Base-by-base conservation (phyloP, 2,888 invertebrate genomes). In the Pristionchus fissidentatus region DNA sequence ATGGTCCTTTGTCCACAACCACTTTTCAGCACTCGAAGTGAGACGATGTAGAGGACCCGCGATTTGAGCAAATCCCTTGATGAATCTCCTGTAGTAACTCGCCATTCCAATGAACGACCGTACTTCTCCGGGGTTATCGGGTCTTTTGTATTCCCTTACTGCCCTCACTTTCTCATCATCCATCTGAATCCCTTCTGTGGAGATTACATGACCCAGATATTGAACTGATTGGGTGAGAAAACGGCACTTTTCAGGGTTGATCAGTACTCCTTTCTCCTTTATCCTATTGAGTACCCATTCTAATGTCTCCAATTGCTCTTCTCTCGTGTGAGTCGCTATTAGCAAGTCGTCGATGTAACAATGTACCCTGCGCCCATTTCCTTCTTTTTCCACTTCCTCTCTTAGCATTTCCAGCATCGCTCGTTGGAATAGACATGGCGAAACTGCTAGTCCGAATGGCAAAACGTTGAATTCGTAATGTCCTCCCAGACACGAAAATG, bases 351-450 rank as follows among this genome's bases (percentile, higher is more conserved):
- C 89, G 0, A 90, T 46, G 75, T 90, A 90, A 19, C 86, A 84
- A 38, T 78, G 84, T 0, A 84, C 85, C 8, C 22, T 41, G 13
- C n/a, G 38, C 1, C 19, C n/a, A 5, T 73, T 22, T 43, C 73
- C 73, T 19, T 70, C 78, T 29, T 82, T 46, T 13, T 77, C 60
- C 4, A 84, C 5, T 29, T 83, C 60, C 0, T 84, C 85, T n/a
- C 70, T 77, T 10, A 90, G 75, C 13, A 89, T 77, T 13, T 60
- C 13, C 19, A 86, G 83, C 86, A 90, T 88, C 3, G 87, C 75
- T 13, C 87, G 62, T 83, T 91, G 88, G 66, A 91, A 92, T 0
- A 87, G 86, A 0, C 90, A 88, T 1, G 88, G 88, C 43, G 87
- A 87, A 4, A 85, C 88, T 0, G 86, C 83, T 10, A 92, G 75